A percentile compares a stretch with the other conserved stretches of the same genome.
phyloP scores from a whole-genome alignment of 2,797 vertebrate genomes.

The Platalea minor region DNA sequence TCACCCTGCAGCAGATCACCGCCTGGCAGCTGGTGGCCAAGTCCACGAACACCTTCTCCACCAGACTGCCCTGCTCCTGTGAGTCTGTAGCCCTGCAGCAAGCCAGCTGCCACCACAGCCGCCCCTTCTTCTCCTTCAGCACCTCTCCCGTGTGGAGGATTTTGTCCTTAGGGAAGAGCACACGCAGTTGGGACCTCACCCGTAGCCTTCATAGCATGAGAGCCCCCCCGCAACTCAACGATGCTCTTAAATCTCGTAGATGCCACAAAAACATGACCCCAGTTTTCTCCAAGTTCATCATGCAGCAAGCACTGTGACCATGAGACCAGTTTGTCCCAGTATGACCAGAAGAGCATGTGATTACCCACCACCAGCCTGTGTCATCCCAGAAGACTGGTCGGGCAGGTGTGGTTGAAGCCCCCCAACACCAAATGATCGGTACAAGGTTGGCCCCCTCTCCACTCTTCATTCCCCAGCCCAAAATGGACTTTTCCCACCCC shows the following conservation, averaged over 20 bases:
- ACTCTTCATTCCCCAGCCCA: background rate
- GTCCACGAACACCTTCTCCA: constrained; percentile 80
- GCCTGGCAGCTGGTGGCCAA: constrained; percentile 85
- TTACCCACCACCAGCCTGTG: background rate
- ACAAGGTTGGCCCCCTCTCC: background rate
- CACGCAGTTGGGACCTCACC: accelerated
- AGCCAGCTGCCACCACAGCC: background rate
- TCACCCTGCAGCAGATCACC: constrained; percentile 92
- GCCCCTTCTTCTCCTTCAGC: background rate
- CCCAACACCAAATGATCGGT: background rate
- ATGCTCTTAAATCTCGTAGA: background rate
- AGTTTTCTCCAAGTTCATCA: background rate
- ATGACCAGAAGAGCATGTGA: background rate
- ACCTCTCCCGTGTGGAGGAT: constrained; percentile 35
- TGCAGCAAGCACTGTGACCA: accelerated
- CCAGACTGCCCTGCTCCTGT: background rate
- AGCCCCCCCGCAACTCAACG: background rate
- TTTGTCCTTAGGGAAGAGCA: constrained; percentile 43
- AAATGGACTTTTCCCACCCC: background rate
- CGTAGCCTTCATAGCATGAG: background rate
- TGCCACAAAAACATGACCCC: background rate
- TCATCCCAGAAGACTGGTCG: background rate
- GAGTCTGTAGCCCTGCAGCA: accelerated
- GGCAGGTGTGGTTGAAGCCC: background rate
- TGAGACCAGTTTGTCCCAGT: background rate